A percentile compares a stretch with the other conserved stretches of the same genome.
Evolutionary conservation across 1,140 invertebrate genomes (phyloP).

Genomic region (Centruroides vittatus): DNA sequence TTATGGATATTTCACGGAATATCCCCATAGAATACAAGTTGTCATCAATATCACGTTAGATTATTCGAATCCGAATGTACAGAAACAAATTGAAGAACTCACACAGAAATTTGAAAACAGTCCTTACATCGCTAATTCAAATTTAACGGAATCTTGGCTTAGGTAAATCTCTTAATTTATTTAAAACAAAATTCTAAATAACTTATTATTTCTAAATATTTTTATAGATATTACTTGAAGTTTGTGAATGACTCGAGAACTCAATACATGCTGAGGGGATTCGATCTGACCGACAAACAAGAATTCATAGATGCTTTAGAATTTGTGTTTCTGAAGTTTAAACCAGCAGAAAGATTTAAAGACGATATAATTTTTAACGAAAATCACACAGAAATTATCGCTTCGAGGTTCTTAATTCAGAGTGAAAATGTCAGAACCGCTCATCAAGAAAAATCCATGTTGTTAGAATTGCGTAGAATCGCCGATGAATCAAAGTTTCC

Average conservation of each 20-base stretch:
- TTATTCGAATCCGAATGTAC: conserved; percentile 63
- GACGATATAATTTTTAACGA: conserved; percentile 74
- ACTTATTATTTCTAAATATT: not conserved
- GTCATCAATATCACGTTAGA: conserved; percentile 66
- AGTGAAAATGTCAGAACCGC: conserved; percentile 76
- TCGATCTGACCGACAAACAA: conserved; percentile 53
- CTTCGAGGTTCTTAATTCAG: conserved; percentile 72
- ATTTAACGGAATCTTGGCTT: conserved; percentile 84
- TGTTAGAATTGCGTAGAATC: conserved; percentile 57
- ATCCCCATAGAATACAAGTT: conserved; percentile 76
- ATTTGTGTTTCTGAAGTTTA: not conserved
- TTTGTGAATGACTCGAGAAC: conserved; percentile 59
- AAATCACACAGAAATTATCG: conserved; percentile 51
- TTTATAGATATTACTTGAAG: conserved; percentile 41
- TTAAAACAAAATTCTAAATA: not conserved
- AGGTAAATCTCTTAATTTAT: conserved; percentile 32
- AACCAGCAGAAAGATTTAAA: conserved; percentile 34
- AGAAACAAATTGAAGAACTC: conserved; percentile 60
- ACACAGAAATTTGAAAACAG: conserved; percentile 66
- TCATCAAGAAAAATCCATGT: conserved; percentile 80
- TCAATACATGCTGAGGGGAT: conserved; percentile 40
- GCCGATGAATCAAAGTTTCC: conserved; percentile 61
- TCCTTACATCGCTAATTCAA: conserved; percentile 48
- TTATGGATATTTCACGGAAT: conserved; percentile 75
- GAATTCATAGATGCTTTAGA: conserved; percentile 38